phyloP scores from a whole-genome alignment of 2,797 vertebrate species.

The Takifugu ocellatus region DNA sequence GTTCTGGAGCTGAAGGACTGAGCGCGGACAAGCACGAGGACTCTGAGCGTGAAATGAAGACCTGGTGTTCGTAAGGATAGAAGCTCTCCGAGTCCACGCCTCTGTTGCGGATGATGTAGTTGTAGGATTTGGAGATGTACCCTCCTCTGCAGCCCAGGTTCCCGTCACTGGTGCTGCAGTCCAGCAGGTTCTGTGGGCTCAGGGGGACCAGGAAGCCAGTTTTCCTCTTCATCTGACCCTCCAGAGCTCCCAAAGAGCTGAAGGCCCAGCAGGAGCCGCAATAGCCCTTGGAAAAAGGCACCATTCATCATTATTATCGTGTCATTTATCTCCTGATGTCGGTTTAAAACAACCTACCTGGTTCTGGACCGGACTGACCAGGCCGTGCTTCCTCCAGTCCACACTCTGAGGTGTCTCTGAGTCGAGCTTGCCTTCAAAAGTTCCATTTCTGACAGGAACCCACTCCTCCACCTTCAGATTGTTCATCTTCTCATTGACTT shows the following conservation, averaged over 20 bases:
- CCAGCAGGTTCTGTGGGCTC: slow-evolving; percentile 80
- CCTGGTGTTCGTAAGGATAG: slow-evolving; percentile 75
- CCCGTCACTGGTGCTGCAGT: slow-evolving; percentile 66
- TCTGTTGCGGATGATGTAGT: slow-evolving; percentile 67
- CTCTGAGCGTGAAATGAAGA: slow-evolving; percentile 11
- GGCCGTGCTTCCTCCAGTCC: slow-evolving; percentile 81
- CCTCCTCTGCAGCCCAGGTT: slow-evolving; percentile 76
- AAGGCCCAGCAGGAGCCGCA: slow-evolving; percentile 82
- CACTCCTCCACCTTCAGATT: slow-evolving; percentile 59
- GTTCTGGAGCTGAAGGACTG: no score
- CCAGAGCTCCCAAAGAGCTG: slow-evolving; percentile 74
- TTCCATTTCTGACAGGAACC: slow-evolving; percentile 22
- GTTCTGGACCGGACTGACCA: slow-evolving; percentile 80
- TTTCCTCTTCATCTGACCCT: slow-evolving; percentile 73
- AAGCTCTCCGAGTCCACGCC: slow-evolving; percentile 72
- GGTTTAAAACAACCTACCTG: slow-evolving; percentile 67
- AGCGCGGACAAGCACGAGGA: not conserved
- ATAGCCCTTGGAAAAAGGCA: slow-evolving; percentile 46
- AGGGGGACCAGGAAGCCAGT: slow-evolving; percentile 64
- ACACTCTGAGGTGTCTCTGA: slow-evolving; percentile 51
- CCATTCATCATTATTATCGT: not conserved
- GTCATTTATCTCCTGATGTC: no score
- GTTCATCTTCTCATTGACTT: slow-evolving; percentile 68
- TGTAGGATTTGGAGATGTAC: slow-evolving; percentile 63
- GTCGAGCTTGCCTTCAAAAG: not conserved